Evolutionary conservation across 2,797 vertebrate genomes (phyloP).

Genomic region (Lepilemur ruficaudatus): DNA sequence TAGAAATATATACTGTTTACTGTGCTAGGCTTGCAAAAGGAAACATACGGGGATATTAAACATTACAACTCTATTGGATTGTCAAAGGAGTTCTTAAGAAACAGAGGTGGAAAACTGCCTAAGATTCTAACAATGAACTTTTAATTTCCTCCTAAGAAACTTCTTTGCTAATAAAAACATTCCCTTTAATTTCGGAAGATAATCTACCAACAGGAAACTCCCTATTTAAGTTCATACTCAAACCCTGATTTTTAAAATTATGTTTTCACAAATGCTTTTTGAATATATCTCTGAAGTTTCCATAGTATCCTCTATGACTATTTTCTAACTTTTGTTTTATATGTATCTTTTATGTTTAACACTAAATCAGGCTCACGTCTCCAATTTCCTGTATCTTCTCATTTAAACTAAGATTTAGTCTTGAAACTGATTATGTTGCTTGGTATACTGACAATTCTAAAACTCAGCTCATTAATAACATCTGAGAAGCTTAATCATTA

Average conservation of each 20-base stretch:
- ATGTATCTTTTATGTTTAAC: background rate
- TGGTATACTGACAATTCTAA: background rate
- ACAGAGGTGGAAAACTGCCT: background rate
- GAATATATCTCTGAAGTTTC: background rate
- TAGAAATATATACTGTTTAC: background rate
- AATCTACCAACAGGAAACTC: background rate
- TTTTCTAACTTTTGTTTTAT: background rate
- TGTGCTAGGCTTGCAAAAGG: background rate
- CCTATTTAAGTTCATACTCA: background rate
- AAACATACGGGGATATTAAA: background rate
- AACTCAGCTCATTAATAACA: constrained; percentile 48
- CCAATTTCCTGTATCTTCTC: background rate
- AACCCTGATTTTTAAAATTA: background rate
- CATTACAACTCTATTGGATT: background rate
- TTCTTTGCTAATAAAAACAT: background rate
- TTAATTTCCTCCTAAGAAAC: background rate
- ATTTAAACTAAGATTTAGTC: constrained; percentile 47
- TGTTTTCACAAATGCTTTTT: background rate
- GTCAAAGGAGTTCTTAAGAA: background rate
- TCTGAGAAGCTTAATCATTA: constrained; percentile 23
- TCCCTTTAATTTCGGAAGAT: background rate
- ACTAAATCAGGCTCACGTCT: background rate
- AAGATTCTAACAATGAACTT: background rate
- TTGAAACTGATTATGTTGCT: background rate
- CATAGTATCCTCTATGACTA: background rate